phyloP scores from a whole-genome alignment of 2,113 vertebrate species.

The Columbina picui region DNA sequence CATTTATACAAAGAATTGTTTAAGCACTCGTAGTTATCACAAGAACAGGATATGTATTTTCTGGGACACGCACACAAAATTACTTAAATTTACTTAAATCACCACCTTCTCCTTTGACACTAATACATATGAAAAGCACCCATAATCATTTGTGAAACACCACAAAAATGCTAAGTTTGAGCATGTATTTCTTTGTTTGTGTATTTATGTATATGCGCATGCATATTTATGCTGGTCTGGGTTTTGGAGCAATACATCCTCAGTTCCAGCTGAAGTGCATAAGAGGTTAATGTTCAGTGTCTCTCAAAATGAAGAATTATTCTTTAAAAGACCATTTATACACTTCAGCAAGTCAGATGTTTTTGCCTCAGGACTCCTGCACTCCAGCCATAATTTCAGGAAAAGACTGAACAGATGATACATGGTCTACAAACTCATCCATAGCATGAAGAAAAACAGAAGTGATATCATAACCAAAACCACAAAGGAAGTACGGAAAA shows the following conservation, averaged over 20 bases:
- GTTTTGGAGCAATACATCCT: background rate
- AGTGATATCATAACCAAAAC: background rate
- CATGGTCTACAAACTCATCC: background rate
- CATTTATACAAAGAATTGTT: background rate
- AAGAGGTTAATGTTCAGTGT: background rate
- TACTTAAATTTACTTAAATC: background rate
- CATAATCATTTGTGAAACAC: background rate
- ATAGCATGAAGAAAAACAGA: background rate
- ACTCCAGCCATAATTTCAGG: slow-evolving; percentile 1
- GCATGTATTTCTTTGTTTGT: background rate
- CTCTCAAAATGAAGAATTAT: slow-evolving; percentile 1
- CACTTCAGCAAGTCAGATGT: background rate
- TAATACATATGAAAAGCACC: background rate
- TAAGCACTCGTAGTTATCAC: background rate
- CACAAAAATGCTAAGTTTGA: background rate
- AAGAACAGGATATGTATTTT: background rate
- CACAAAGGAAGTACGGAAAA: background rate
- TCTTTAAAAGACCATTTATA: slow-evolving; percentile 9
- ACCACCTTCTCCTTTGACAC: background rate
- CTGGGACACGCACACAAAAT: background rate
- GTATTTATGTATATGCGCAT: background rate
- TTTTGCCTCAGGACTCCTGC: background rate
- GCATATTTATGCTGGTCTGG: background rate
- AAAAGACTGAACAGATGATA: background rate
- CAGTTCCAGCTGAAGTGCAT: background rate